These are phyloP conservation scores for Athalia cordata DNA, from an alignment of 2,888 invertebrate species.

Conservation along the genomic window DNA sequence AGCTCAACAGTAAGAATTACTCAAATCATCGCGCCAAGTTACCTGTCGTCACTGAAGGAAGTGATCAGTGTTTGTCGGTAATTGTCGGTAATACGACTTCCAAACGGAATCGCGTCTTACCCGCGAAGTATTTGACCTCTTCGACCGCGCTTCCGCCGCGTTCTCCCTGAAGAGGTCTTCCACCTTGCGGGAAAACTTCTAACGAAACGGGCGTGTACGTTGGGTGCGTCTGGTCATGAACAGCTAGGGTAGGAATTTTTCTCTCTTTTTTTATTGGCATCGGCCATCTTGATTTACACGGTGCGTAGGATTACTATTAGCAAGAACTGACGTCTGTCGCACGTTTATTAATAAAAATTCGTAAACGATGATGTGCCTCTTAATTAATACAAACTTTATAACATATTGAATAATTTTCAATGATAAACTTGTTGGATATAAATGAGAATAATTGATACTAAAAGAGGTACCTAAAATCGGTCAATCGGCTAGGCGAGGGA, in stretches of 20 bases:
- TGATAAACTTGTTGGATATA: background rate
- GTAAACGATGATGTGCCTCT: constrained; percentile 18
- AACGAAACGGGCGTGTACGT: constrained; percentile 57
- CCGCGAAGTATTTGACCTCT: background rate
- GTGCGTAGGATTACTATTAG: constrained; percentile 61
- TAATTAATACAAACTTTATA: background rate
- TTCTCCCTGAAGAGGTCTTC: constrained; percentile 42
- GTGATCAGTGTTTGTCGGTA: no score
- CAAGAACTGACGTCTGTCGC: constrained; percentile 53
- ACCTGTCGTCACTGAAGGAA: no score
- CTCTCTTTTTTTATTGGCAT: constrained; percentile 52
- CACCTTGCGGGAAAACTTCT: constrained; percentile 57
- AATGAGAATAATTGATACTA: background rate
- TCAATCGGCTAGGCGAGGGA: constrained; percentile 53
- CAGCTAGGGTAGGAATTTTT: constrained; percentile 59
- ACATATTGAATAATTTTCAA: background rate
- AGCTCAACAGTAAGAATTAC: no score
- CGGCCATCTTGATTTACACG: constrained; percentile 60
- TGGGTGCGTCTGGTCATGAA: constrained; percentile 64
- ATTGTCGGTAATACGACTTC: no score
- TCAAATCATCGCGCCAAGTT: no score
- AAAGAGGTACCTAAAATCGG: constrained; percentile 10
- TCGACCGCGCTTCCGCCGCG: background rate
- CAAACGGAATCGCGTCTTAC: no score
- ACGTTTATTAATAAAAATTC: constrained; percentile 48